phyloP scores from a whole-genome alignment of 2,113 vertebrate species.

The Myrmophylax atrothorax region DNA sequence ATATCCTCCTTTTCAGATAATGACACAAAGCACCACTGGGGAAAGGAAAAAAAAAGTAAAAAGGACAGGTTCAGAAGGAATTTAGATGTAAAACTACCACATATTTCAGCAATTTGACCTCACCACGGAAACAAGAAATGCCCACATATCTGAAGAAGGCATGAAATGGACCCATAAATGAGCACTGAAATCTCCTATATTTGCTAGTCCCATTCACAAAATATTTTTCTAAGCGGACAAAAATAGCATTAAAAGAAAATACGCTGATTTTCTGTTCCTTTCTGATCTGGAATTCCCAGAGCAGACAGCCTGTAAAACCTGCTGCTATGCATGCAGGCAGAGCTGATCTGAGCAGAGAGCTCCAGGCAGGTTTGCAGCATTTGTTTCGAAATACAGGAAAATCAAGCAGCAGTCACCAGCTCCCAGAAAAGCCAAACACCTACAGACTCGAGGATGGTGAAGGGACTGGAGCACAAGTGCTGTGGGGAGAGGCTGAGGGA shows the following conservation, averaged over 20 bases:
- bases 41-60: too few species aligned
- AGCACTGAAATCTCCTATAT: background rate
- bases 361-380: background rate
- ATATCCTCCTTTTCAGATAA: background rate
- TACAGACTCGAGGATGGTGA: rapidly evolving
- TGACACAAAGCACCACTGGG: background rate
- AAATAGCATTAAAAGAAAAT: background rate
- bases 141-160: rapidly evolving
- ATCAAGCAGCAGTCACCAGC: background rate
- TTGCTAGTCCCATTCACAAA: background rate
- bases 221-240: background rate
- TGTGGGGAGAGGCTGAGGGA: too few species aligned
- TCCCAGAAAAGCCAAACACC: background rate
- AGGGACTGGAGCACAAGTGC: too few species aligned
- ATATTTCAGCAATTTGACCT: background rate
- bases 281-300: background rate
- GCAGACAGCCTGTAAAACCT: background rate
- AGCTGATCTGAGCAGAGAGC: background rate
- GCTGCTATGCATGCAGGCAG: background rate
- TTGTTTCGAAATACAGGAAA: background rate
- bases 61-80: background rate
- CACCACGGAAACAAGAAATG: background rate
- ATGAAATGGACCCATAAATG: rapidly evolving
- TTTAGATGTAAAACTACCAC: rapidly evolving
- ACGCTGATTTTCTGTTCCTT: background rate